phyloP scores from a whole-genome alignment of 2,888 invertebrate genomes.

The Tiphia femorata region DNA sequence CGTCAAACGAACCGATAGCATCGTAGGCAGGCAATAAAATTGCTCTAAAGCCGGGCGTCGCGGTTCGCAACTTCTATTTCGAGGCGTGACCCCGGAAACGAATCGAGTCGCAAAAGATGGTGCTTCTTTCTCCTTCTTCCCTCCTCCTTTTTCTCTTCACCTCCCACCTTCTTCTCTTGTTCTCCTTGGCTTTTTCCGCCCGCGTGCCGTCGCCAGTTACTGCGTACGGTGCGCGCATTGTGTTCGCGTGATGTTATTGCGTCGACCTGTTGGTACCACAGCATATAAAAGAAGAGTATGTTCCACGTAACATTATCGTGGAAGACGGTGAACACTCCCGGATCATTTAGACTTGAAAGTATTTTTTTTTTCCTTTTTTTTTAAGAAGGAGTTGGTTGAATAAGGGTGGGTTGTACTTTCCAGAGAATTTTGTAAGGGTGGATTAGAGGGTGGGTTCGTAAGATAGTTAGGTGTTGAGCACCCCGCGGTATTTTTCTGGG shows the following conservation, averaged over 20 bases:
- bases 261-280: slow-evolving; percentile 25
- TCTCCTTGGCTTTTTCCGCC: slow-evolving; percentile 5
- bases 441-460: too few species aligned
- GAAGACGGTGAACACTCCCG: neutral
- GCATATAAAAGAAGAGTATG: slow-evolving; percentile 34
- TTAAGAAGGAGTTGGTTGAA: too few species aligned
- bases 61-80: slow-evolving; percentile 62
- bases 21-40: slow-evolving; percentile 62
- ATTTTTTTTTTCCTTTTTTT: neutral
- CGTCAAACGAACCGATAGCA: slow-evolving; percentile 53
- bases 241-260: slow-evolving; percentile 43
- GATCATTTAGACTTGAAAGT: too few species aligned
- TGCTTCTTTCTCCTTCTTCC: slow-evolving; percentile 36
- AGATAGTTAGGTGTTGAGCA: too few species aligned
- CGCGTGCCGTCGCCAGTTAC: neutral
- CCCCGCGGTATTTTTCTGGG: too few species aligned
- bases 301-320: slow-evolving; percentile 18
- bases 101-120: slow-evolving; percentile 47
- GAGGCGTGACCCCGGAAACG: slow-evolving; percentile 66
- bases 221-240: too few species aligned
- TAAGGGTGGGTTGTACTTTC: too few species aligned
- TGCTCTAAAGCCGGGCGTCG: slow-evolving; percentile 58
- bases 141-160: slow-evolving; percentile 14
- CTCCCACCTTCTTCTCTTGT: slow-evolving; percentile 32
- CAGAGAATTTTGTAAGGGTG: neutral